Conservation (phyloP, 1,140 invertebrate species). For the Cryptotermes secundus region DNA sequence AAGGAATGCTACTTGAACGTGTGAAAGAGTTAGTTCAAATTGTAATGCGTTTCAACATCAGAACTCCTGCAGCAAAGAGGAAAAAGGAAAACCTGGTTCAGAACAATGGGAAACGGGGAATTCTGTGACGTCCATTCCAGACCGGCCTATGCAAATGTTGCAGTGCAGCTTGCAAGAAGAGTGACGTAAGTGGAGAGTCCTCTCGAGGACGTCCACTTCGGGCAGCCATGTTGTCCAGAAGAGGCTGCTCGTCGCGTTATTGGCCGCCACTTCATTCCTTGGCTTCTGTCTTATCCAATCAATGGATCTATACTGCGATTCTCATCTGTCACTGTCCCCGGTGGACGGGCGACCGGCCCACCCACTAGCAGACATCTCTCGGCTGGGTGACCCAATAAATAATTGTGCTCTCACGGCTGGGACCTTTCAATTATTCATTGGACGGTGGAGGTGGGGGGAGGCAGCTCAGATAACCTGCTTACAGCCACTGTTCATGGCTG, state of each 20-base stretch:
- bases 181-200: slow-evolving; percentile 57
- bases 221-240: slow-evolving; percentile 10
- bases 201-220: not conserved
- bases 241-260: not conserved
- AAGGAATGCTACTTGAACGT: too few species aligned
- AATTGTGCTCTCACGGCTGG: not conserved
- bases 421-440: slow-evolving; percentile 18
- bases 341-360: not conserved
- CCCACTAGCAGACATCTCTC: not conserved
- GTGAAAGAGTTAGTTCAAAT: too few species aligned
- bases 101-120: too few species aligned
- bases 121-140: too few species aligned
- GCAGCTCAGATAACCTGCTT: not conserved
- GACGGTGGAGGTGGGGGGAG: too few species aligned
- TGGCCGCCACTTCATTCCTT: not conserved
- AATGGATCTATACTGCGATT: slow-evolving; percentile 43
- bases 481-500: too few species aligned
- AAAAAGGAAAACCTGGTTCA: too few species aligned
- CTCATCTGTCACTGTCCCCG: slow-evolving; percentile 52
- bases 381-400: not conserved
- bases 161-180: slow-evolving; percentile 58
- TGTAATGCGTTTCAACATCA: too few species aligned
- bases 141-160: not conserved
- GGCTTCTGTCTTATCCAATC: slow-evolving; percentile 26
- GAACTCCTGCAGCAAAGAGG: too few species aligned